phyloP scores from a whole-genome alignment of 2,888 invertebrate genomes.

The Drosophila sordidula region DNA sequence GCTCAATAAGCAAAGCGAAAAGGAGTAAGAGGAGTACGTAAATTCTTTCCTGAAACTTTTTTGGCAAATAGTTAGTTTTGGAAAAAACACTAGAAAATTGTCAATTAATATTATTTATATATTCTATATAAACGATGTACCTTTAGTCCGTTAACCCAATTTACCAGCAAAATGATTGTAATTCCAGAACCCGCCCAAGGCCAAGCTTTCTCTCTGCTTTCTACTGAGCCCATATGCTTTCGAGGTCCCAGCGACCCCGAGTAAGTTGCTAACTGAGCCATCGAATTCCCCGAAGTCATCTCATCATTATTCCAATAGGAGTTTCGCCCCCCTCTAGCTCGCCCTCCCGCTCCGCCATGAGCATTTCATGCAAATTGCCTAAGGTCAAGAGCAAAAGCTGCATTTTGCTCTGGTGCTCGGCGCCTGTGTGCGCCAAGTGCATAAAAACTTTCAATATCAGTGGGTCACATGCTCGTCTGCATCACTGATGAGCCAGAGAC shows the following conservation, averaged over 20 bases:
- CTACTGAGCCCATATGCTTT: not conserved
- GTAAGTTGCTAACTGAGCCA: not conserved
- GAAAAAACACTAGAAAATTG: too few species aligned
- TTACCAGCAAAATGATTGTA: too few species aligned
- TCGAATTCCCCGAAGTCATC: not conserved
- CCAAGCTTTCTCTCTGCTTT: not conserved
- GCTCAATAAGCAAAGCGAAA: too few species aligned
- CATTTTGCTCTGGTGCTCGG: constrained; percentile 34
- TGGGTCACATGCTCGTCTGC: constrained; percentile 80
- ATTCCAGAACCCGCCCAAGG: too few species aligned
- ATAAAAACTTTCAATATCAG: constrained; percentile 80
- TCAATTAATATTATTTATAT: too few species aligned
- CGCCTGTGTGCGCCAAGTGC: constrained; percentile 56
- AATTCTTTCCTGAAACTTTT: too few species aligned
- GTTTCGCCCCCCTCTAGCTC: not conserved
- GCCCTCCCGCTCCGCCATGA: not conserved
- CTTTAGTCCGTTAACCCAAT: too few species aligned
- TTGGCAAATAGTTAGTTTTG: too few species aligned
- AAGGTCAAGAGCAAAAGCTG: constrained; percentile 73
- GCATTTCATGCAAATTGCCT: constrained; percentile 69
- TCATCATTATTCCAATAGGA: constrained; percentile 15
- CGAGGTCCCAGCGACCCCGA: not conserved
- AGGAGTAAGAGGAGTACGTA: too few species aligned
- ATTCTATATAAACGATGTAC: too few species aligned
- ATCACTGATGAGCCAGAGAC: constrained; percentile 74